A percentile compares a stretch with the other conserved stretches of the same genome.
phyloP scores from a whole-genome alignment of 2,113 vertebrate genomes.

The Planiliza haematocheilus region DNA sequence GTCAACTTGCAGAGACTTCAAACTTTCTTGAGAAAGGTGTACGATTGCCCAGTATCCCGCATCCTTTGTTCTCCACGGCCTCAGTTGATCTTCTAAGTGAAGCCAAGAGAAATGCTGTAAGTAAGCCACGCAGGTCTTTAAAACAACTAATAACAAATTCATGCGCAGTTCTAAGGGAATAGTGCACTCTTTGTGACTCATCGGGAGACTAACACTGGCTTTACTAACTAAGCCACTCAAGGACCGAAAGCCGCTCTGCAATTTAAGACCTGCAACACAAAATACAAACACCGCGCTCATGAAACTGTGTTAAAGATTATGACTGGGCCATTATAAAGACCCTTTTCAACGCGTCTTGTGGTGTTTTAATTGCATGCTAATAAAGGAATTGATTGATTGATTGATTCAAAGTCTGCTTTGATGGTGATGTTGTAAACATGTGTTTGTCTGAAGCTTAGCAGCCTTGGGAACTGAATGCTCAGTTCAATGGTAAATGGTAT shows the following conservation, averaged over 20 bases:
- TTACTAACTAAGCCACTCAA: neutral
- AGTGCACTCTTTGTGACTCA: slow-evolving; percentile 11
- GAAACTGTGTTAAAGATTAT: slow-evolving; percentile 5
- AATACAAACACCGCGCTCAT: neutral
- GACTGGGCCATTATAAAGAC: neutral
- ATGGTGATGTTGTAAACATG: neutral
- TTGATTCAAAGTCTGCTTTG: neutral
- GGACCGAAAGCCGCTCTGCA: neutral
- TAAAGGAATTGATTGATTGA: slow-evolving; percentile 6
- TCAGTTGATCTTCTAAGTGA: neutral
- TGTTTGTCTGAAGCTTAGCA: neutral
- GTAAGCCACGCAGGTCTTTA: slow-evolving; percentile 13
- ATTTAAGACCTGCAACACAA: slow-evolving; percentile 9
- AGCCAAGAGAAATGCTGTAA: slow-evolving; percentile 3
- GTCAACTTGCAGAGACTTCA: neutral
- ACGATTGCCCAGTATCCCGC: neutral
- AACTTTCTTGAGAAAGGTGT: neutral
- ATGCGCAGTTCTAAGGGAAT: neutral
- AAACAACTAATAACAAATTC: slow-evolving; percentile 15
- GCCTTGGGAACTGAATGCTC: neutral
- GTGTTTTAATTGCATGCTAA: neutral
- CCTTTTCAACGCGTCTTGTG: neutral
- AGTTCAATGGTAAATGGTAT: neutral
- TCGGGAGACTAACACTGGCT: slow-evolving; percentile 22
- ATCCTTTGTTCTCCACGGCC: neutral